These are phyloP conservation scores for Aphelinus atriplicis DNA, from an alignment of 1,140 invertebrate species.

Conservation along the genomic window DNA sequence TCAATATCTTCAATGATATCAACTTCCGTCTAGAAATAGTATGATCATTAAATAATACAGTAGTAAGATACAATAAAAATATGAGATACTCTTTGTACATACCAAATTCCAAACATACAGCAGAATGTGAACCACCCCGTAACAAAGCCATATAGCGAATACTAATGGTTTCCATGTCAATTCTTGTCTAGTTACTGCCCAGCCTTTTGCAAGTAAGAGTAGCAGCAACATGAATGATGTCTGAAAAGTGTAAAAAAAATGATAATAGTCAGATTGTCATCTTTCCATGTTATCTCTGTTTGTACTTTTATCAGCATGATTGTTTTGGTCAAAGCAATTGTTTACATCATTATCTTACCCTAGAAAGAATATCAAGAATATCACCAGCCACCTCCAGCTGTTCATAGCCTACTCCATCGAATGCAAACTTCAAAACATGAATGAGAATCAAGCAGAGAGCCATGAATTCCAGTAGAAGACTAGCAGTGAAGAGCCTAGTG, in stretches of 20 bases:
- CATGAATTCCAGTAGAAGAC: conserved; percentile 85
- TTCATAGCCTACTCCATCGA: conserved; percentile 87
- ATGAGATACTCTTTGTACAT: conserved; percentile 54
- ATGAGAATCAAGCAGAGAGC: conserved; percentile 87
- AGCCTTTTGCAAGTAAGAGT: conserved; percentile 93
- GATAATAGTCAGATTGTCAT: background rate
- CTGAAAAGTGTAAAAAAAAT: conserved; percentile 67
- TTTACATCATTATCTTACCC: conserved; percentile 71
- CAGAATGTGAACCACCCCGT: conserved; percentile 89
- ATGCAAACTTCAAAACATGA: conserved; percentile 89
- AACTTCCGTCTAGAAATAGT: conserved; percentile 82
- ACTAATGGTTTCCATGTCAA: conserved; percentile 86
- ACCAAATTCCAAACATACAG: conserved; percentile 97
- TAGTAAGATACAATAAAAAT: conserved; percentile 35
- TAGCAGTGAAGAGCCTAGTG: conserved; percentile 89
- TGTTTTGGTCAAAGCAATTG: background rate
- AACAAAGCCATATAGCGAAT: conserved; percentile 91
- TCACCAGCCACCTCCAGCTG: conserved; percentile 86
- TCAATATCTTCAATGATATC: conserved; percentile 96
- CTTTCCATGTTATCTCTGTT: background rate
- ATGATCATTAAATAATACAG: background rate
- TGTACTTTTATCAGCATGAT: conserved; percentile 15
- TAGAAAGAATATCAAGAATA: conserved; percentile 89
- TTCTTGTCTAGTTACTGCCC: conserved; percentile 92
- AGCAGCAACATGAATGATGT: conserved; percentile 95